Base-by-base conservation (phyloP, 2,797 vertebrate species). In the Eulemur coronatus region DNA sequence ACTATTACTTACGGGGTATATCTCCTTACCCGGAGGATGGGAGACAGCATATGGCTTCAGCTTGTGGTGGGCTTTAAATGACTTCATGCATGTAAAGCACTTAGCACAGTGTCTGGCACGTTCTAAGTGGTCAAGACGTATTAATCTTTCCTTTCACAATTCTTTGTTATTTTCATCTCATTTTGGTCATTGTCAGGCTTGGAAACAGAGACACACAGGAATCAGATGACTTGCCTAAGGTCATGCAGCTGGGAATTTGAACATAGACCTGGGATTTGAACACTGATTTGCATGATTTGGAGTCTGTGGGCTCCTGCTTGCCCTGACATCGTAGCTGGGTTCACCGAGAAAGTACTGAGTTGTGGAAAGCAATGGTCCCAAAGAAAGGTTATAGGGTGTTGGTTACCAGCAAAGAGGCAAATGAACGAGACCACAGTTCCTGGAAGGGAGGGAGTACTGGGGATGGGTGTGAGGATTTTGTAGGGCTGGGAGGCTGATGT, bases 121-220 rank as follows among this genome's bases (percentile, higher is more conserved):
- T 33, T 61, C 41, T 3, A 14, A 14, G 22, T 4, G 7, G 41
- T 33, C 57, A 1, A 0, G 26, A 1, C 5, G 0, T 22, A 41
- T 33, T 41, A 1, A 15, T 28, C 35, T 2, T 73, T 17, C 22
- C 15, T 61, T n/a, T 35, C 20, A 4, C 9, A 1, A 9, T 38
- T 50, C 84, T 84, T 89, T 11, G 33, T 55, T n/a, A 4, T 48
- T 28, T 8, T 12, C 7, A 5, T 55, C 43, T 73, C 28, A n/a
- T 69, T 15, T 61, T 24, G n/a, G 46, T 38, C 30, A 0, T 57
- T 5, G 10, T 63, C 41, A 30, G 59, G 33, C 52, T 33, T 57
- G 26, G 59, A 88, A 65, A 63, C 12, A n/a, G 70, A 33, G 20
- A 48, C 33, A 22, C 5, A 22, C n/a, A 91, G 41, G 9, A n/a